These are phyloP conservation scores for Pasiphila rectangulata DNA, from an alignment of 2,888 invertebrate genomes.

Conservation along the genomic window DNA sequence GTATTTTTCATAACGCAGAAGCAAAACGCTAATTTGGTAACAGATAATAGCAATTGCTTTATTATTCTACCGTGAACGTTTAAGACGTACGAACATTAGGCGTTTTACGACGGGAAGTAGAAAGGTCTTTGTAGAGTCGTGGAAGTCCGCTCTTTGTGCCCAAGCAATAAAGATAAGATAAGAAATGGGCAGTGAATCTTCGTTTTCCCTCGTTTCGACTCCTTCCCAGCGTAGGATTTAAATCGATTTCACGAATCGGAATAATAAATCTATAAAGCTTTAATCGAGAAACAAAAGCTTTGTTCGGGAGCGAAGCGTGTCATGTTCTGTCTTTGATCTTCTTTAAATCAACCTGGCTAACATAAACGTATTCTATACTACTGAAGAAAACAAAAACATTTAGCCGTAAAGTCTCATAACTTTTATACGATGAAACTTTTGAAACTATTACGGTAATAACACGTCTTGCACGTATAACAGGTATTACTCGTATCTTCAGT, in stretches of 20 bases:
- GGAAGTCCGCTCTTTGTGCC: conserved; percentile 10
- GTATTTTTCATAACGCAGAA: conserved; percentile 10
- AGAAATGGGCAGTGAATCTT: conserved; percentile 12
- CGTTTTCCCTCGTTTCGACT: conserved; percentile 4
- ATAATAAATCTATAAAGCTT: background rate
- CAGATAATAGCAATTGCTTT: conserved; percentile 15
- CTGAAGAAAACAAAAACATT: too few species aligned
- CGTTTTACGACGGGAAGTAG: conserved; percentile 12
- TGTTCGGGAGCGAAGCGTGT: too few species aligned
- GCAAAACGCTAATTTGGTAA: conserved; percentile 6
- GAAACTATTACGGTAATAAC: too few species aligned
- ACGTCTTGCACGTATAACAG: too few species aligned
- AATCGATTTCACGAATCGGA: conserved; percentile 1
- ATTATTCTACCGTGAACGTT: conserved; percentile 6
- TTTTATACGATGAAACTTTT: too few species aligned
- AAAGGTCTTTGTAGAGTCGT: conserved; percentile 6
- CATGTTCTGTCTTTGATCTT: too few species aligned
- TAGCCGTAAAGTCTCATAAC: too few species aligned
- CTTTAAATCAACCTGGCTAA: too few species aligned
- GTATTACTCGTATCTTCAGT: too few species aligned
- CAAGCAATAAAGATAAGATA: conserved; percentile 18
- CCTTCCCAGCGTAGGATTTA: background rate
- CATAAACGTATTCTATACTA: too few species aligned
- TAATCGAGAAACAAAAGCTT: too few species aligned
- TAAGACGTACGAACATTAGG: conserved; percentile 5